A percentile compares a stretch with the other conserved stretches of the same genome.
Conservation (phyloP, 1,140 invertebrate genomes). For the Drosophila bifasciata region DNA sequence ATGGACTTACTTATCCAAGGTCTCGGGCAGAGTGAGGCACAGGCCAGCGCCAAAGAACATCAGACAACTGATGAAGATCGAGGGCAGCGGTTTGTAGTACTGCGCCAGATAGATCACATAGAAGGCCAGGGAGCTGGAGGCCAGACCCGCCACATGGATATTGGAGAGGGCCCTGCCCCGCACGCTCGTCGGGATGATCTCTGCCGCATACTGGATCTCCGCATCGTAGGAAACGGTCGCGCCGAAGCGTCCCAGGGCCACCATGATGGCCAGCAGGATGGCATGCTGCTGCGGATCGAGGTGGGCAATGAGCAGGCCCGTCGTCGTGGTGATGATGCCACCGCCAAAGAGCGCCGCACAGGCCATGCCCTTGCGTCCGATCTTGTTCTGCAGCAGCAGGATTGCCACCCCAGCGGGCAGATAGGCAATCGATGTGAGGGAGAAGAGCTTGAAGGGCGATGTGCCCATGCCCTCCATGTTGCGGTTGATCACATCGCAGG, state of each 20-base stretch:
- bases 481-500: slow-evolving; percentile 87
- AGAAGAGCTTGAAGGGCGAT: slow-evolving; percentile 86
- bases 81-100: slow-evolving; percentile 85
- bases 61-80: slow-evolving; percentile 85
- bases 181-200: slow-evolving; percentile 88
- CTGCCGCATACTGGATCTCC: slow-evolving; percentile 87
- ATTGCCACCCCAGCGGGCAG: slow-evolving; percentile 86
- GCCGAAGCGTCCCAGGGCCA: slow-evolving; percentile 86
- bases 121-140: slow-evolving; percentile 71
- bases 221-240: slow-evolving; percentile 88
- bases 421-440: slow-evolving; percentile 85
- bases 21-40: slow-evolving; percentile 87
- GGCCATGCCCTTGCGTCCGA: slow-evolving; percentile 86
- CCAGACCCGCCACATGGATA: slow-evolving; percentile 85
- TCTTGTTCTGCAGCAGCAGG: slow-evolving; percentile 85
- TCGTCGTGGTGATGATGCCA: slow-evolving; percentile 84
- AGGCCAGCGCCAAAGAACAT: slow-evolving; percentile 85
- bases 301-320: slow-evolving; percentile 60
- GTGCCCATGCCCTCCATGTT: slow-evolving; percentile 86
- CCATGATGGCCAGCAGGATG: slow-evolving; percentile 61
- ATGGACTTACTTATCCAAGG: slow-evolving; percentile 84
- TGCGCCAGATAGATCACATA: slow-evolving; percentile 83
- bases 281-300: slow-evolving; percentile 61
- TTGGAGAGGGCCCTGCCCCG: slow-evolving; percentile 85
- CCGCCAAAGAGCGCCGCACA: slow-evolving; percentile 85